These are phyloP conservation scores for Cygnus olor DNA, from an alignment of 2,797 vertebrate species.

Conservation along the genomic window DNA sequence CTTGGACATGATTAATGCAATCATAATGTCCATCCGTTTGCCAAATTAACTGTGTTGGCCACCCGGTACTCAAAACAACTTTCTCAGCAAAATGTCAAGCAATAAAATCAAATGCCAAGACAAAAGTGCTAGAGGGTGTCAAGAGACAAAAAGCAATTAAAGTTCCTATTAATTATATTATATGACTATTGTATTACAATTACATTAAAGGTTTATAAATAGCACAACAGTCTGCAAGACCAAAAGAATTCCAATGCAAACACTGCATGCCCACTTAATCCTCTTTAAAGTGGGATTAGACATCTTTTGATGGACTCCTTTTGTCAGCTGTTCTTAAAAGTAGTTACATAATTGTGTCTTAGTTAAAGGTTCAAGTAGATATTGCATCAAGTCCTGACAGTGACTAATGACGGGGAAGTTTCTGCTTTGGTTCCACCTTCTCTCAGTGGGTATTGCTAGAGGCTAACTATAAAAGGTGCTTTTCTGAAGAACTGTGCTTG, in stretches of 20 bases:
- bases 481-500: slow-evolving; percentile 1
- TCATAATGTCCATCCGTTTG: slow-evolving; percentile 5
- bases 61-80: not conserved
- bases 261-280: not conserved
- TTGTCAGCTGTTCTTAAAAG: not conserved
- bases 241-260: not conserved
- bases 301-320: not conserved
- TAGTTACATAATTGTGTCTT: not conserved
- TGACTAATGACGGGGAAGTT: slow-evolving; percentile 1
- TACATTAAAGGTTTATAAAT: slow-evolving; percentile 20
- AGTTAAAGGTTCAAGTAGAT: not conserved
- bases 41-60: not conserved
- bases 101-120: slow-evolving; percentile 50
- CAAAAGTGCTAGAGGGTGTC: not conserved
- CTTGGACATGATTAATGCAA: not conserved
- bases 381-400: slow-evolving; percentile 28
- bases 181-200: not conserved
- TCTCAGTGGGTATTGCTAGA: slow-evolving; percentile 31
- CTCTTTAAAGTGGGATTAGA: not conserved
- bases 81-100: slow-evolving; percentile 15
- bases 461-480: slow-evolving; percentile 1
- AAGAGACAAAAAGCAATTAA: slow-evolving; percentile 1
- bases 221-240: not conserved
- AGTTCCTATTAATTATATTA: not conserved
- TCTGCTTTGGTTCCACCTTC: not conserved